These are phyloP conservation scores for Polymixis lichenea DNA, from an alignment of 2,888 invertebrate genomes.

Conservation along the genomic window DNA sequence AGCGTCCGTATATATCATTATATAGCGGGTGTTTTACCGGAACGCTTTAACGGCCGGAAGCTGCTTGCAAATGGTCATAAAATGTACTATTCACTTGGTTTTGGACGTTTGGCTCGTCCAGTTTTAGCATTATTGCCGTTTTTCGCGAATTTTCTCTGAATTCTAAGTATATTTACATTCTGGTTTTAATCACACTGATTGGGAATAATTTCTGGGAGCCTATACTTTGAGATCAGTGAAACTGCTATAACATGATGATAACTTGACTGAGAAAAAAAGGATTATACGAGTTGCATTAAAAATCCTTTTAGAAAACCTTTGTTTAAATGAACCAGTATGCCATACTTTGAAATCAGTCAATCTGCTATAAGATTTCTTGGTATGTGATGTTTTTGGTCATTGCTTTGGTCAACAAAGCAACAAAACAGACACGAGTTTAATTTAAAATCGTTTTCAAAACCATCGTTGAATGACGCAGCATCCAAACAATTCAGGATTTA, in stretches of 20 bases:
- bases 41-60: conserved; percentile 54
- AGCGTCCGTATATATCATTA: conserved; percentile 32
- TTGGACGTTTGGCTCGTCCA: conserved; percentile 25
- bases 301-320: neutral
- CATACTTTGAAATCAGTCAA: neutral
- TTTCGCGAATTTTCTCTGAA: conserved; percentile 16
- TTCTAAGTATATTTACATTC: conserved; percentile 11
- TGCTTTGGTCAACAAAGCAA: neutral
- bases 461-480: neutral
- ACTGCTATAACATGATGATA: too few relatives aligned
- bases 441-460: neutral
- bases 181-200: conserved; percentile 9
- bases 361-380: neutral
- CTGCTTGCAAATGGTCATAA: conserved; percentile 45
- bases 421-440: neutral
- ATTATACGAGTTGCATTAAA: too few relatives aligned
- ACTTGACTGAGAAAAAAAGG: too few relatives aligned
- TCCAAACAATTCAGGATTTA: conserved; percentile 10
- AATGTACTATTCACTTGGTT: conserved; percentile 44
- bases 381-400: neutral
- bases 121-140: conserved; percentile 36
- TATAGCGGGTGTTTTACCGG: conserved; percentile 43
- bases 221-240: neutral
- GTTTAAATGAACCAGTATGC: too few relatives aligned
- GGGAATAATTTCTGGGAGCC: neutral